A percentile compares a stretch with the other conserved stretches of the same genome.
phyloP scores from a whole-genome alignment of 2,797 vertebrate genomes.

The Ciconia nigra region DNA sequence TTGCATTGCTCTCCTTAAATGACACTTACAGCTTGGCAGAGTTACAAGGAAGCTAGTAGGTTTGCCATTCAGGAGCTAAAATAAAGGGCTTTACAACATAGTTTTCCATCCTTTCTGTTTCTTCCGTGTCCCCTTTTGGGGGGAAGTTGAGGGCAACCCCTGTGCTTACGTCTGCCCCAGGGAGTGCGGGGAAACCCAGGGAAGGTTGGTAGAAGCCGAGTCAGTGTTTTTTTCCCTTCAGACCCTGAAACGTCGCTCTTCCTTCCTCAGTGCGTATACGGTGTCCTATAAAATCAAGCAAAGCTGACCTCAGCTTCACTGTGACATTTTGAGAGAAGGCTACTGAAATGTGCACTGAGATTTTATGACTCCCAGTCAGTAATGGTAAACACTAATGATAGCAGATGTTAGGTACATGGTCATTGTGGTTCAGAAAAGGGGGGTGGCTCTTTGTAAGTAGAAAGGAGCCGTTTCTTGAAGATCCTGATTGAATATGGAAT shows the following conservation, averaged over 20 bases:
- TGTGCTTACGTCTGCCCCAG: background rate
- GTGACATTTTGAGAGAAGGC: background rate
- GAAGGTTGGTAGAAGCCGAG: background rate
- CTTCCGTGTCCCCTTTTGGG: background rate
- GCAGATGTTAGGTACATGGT: background rate
- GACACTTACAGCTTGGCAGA: background rate
- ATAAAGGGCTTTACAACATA: background rate
- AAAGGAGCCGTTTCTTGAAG: background rate
- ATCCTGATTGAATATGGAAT: background rate
- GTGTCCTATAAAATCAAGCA: background rate
- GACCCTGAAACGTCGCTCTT: background rate
- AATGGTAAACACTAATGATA: conserved; percentile 7
- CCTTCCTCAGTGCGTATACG: background rate
- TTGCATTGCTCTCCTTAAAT: conserved; percentile 6
- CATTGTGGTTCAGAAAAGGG: background rate
- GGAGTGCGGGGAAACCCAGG: background rate
- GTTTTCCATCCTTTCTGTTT: background rate
- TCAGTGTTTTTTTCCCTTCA: background rate
- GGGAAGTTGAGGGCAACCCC: background rate
- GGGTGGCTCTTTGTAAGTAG: background rate
- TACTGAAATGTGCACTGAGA: background rate
- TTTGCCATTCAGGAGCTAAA: background rate
- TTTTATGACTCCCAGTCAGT: background rate
- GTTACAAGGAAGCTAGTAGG: background rate
- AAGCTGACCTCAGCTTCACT: background rate